Base-by-base conservation (phyloP, 2,888 invertebrate genomes). In the Protula sp. region DNA sequence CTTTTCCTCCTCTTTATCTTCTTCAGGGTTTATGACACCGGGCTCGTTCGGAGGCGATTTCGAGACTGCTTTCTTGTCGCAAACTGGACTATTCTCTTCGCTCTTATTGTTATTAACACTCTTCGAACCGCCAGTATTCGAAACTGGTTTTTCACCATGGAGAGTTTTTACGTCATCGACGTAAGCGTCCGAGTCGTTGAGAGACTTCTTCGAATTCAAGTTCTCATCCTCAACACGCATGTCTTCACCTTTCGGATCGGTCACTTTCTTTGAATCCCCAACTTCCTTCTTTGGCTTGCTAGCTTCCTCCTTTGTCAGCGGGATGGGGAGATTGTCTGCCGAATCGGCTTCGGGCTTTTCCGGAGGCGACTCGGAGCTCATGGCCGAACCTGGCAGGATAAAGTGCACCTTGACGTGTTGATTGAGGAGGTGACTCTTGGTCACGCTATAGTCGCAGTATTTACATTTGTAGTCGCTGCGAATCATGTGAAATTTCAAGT, bases 401-500 rank as follows among this genome's bases (percentile, higher is more conserved):
- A 62, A 62, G 79, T 92, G 92, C 57, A 90, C 84, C 74, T 89
- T 88, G 47, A 87, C 84, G 80, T 93, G 93, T 71, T 91, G 91
- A 48, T 88, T 85, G 38, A 92, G 82, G 67, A 89, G 86, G 72
- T 88, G 87, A 60, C 87, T 86, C 71, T 89, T 89, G 2, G 87
- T 85, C 29, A 89, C 89, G 28, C 88, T 87, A 77, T 89, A 89
- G 81, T 91, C 90, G 79, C 93, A 93, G 77, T 89, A 88, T 27
- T 88, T 86, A 81, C 93, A 93, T 66, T 86, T 86, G 72, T 87
- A 86, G 63, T 83, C 84, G 52, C 86, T 86, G 3, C 86, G 85
- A 9, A 86, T 81, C 74, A 87, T 85, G 76, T 93, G 92, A 62
- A 89, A 85, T 73, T 87, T 86, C 67, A 88, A 84, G 79, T 93